Conservation (phyloP, 2,888 invertebrate genomes). For the Ophion ellenae region DNA sequence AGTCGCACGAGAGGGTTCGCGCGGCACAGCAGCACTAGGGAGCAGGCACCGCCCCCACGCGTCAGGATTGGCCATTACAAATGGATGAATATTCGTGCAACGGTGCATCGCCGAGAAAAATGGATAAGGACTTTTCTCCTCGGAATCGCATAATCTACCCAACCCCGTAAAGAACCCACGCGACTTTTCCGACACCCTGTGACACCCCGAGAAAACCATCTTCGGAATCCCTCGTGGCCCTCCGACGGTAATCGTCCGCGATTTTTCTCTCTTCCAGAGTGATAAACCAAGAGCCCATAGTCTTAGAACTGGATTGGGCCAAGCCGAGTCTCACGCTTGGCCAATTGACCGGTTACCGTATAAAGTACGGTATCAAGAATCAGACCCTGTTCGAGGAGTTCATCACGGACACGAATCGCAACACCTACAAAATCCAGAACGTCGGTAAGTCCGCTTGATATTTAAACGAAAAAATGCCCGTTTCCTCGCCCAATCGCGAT, state of each 20-base stretch:
- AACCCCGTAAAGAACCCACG: no score
- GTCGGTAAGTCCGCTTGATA: conserved; percentile 83
- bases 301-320: conserved; percentile 96
- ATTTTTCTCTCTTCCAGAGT: conserved; percentile 85
- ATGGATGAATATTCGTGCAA: no score
- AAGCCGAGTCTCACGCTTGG: conserved; percentile 95
- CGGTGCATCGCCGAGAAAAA: no score
- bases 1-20: no score
- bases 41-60: no score
- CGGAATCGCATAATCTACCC: no score
- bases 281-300: conserved; percentile 93
- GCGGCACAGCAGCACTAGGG: no score
- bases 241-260: background rate
- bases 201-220: background rate
- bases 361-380: conserved; percentile 94
- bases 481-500: background rate
- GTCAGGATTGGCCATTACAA: no score
- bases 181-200: background rate
- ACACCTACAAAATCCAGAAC: conserved; percentile 90
- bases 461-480: background rate
- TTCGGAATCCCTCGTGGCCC: background rate
- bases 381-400: conserved; percentile 90
- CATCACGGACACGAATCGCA: conserved; percentile 88
- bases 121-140: no score
- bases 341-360: conserved; percentile 92